Conservation (phyloP, 2,113 vertebrate genomes). For the Emberiza fucata region DNA sequence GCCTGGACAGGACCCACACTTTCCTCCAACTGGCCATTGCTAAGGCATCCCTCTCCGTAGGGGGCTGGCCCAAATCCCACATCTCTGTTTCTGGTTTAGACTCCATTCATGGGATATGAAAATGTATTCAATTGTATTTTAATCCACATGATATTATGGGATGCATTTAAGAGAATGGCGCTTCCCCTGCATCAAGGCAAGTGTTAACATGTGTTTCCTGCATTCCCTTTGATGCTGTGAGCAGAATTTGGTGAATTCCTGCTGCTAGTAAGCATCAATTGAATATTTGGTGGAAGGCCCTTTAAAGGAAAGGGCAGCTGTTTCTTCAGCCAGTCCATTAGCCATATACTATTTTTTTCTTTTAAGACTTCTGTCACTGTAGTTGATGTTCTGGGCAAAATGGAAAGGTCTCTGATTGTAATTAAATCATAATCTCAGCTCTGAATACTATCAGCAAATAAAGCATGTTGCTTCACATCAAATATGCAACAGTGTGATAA, state of each 20-base stretch:
- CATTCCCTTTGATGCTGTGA: neutral
- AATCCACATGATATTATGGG: neutral
- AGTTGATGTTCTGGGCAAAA: neutral
- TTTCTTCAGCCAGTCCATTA: neutral
- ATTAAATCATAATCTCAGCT: neutral
- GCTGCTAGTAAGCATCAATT: neutral
- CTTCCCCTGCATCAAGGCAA: neutral
- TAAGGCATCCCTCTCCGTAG: neutral
- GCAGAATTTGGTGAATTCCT: neutral
- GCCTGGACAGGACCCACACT: neutral
- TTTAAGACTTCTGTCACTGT: neutral
- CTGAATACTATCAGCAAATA: neutral
- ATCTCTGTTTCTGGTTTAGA: neutral
- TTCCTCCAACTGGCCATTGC: neutral
- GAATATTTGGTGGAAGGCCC: neutral
- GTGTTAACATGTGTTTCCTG: neutral
- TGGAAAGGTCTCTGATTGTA: neutral
- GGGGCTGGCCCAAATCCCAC: neutral
- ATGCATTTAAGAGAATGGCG: neutral
- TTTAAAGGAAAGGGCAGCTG: neutral
- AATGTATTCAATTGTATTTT: neutral
- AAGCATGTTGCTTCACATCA: neutral
- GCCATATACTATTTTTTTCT: neutral
- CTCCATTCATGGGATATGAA: neutral
- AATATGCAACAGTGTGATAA: neutral